These are phyloP conservation scores for Rhabdophis nuchalis DNA, from an alignment of 2,797 vertebrate genomes.

Conservation along the genomic window DNA sequence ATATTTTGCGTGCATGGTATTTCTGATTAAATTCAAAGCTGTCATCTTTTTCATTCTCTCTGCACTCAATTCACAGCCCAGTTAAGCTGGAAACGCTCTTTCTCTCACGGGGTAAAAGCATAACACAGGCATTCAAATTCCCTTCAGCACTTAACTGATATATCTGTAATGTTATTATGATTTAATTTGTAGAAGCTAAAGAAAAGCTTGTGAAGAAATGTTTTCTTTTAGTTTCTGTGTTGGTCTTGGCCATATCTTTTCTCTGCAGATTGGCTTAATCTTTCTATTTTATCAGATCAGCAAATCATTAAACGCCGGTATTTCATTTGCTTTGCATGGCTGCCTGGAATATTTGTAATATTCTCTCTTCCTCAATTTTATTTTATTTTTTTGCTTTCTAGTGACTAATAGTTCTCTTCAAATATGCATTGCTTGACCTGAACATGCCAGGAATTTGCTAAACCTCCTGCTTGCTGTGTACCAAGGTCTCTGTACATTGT, in stretches of 20 bases:
- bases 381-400: conserved; percentile 37
- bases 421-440: conserved; percentile 19
- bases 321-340: conserved; percentile 47
- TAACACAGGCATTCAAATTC: neutral
- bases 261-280: conserved; percentile 36
- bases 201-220: conserved; percentile 28
- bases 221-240: conserved; percentile 32
- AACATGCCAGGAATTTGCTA: conserved; percentile 4
- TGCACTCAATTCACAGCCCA: neutral
- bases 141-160: conserved; percentile 2
- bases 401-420: conserved; percentile 30
- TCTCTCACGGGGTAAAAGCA: conserved; percentile 16
- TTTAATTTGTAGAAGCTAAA: conserved; percentile 18
- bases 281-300: conserved; percentile 40
- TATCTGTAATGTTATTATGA: conserved; percentile 32
- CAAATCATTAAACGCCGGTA: conserved; percentile 48
- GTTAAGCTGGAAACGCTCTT: conserved; percentile 32
- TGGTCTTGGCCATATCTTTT: conserved; percentile 39
- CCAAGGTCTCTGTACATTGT: conserved; percentile 19
- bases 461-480: conserved; percentile 6
- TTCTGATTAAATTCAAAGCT: neutral
- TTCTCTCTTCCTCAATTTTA: conserved; percentile 43
- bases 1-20: neutral
- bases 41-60: neutral
- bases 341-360: conserved; percentile 14